Conservation (phyloP, 30 jellyfish, hydroid and myxozoan genomes). For the Cassiopea xamachana region DNA sequence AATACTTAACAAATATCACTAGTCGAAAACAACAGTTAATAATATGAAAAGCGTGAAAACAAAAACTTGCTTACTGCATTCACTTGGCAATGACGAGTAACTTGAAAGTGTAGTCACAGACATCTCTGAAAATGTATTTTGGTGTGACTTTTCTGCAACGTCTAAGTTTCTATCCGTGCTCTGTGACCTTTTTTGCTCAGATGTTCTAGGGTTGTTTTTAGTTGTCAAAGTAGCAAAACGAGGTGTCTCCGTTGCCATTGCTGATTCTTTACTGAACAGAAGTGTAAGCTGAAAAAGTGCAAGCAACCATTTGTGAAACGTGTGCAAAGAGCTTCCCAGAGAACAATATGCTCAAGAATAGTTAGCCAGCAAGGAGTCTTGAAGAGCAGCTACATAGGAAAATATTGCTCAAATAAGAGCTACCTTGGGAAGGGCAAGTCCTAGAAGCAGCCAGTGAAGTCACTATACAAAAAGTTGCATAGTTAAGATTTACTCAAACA, state of each 20-base stretch:
- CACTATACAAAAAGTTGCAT: too few relatives aligned
- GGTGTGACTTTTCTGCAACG: neutral
- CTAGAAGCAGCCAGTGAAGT: too few relatives aligned
- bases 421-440: too few relatives aligned
- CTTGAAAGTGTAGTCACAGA: conserved; percentile 34
- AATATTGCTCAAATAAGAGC: too few relatives aligned
- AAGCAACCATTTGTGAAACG: neutral
- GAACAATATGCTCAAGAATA: neutral
- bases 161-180: neutral
- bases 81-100: conserved; percentile 12
- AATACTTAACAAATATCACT: too few relatives aligned
- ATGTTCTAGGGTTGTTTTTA: conserved; percentile 14
- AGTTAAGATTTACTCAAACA: too few relatives aligned
- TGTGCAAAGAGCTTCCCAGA: too few relatives aligned
- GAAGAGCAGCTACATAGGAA: neutral
- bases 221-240: conserved; percentile 12
- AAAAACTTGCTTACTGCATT: neutral
- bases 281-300: conserved; percentile 21
- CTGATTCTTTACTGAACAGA: conserved; percentile 52
- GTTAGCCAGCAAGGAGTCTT: neutral
- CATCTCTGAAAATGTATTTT: neutral
- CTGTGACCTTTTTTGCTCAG: neutral
- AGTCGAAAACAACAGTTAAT: too few relatives aligned
- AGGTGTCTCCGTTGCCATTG: conserved; percentile 37
- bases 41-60: too few relatives aligned